Conservation (phyloP, 2,113 vertebrate species). For the Peucedramus taeniatus region DNA sequence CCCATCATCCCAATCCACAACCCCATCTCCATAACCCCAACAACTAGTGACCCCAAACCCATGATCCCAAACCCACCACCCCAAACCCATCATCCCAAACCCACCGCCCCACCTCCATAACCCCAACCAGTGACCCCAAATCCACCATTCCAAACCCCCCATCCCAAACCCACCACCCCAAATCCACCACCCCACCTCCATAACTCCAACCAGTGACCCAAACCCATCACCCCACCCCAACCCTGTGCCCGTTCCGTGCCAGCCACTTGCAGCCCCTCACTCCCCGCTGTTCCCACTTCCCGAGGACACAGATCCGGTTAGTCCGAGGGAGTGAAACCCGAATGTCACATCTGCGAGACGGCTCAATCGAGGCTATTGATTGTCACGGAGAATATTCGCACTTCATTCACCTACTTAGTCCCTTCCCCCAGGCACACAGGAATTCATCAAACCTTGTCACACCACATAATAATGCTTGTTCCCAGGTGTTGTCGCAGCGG, state of each 20-base stretch:
- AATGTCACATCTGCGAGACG: constrained; percentile 74
- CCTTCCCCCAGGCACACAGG: constrained; percentile 64
- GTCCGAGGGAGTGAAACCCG: constrained; percentile 63
- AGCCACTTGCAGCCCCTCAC: neutral
- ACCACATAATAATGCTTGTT: constrained; percentile 48
- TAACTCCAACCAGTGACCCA: too few relatives aligned
- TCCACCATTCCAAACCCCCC: accelerated
- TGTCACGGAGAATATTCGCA: constrained; percentile 73
- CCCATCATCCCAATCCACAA: accelerated
- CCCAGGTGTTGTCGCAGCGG: neutral
- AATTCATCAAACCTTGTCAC: constrained; percentile 76
- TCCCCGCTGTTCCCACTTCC: neutral
- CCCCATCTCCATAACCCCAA: too few relatives aligned
- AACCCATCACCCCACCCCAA: neutral
- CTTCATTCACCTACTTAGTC: constrained; percentile 75
- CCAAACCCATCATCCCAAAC: neutral
- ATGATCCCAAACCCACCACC: neutral
- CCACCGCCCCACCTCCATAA: neutral
- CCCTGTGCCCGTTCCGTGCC: accelerated
- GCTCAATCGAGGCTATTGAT: constrained; percentile 75
- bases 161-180: too few relatives aligned
- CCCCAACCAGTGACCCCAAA: too few relatives aligned
- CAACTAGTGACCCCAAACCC: too few relatives aligned
- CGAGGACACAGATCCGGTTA: constrained; percentile 54
- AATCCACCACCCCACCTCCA: neutral